Base-by-base conservation (phyloP, 2,113 vertebrate species). In the Poeciliopsis turrubarensis region DNA sequence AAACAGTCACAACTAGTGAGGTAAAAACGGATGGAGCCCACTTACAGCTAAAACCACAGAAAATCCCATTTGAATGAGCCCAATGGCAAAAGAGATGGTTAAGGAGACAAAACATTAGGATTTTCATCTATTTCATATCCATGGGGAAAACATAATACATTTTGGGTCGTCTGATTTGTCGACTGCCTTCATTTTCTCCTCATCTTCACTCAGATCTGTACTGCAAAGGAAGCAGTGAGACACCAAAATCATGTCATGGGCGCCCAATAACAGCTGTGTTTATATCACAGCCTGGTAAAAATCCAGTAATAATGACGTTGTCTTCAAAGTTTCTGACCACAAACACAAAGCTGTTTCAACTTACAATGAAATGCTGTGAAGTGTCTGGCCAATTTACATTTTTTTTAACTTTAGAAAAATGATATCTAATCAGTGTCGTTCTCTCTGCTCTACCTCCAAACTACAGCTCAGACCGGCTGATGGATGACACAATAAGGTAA, bases 401-500 rank as follows among this genome's bases (percentile, higher is more conserved):
- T 5, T 60, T 15, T 34, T 29, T n/a, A n/a, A 37, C 7, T 51
- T 12, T 11, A 26, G 3, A n/a, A 60, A 57, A 60, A 47, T 37
- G 27, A 22, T 86, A 71, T 70, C 37, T 86, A 68, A 88, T 79
- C 17, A 11, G 7, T 17, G 6, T 73, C 25, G 64, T 61, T 75
- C 34, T 79, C 30, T 67, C 54, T 71, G 41, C 51, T 1, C 44
- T 54, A 61, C 73, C 79, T 65, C 73, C 69, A 79, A 47, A 86
- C 87, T 94, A 67, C 92, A 99, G 97, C 88, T 99, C 97, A 30
- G 98, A 99, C 92, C 95, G 97, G 80, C 95, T 99, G 90, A 98
- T 99, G 94, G 97, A 99, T 92, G 97, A 99, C 91, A 98, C 98
- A 85, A 98, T 99, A 96, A 99, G 97, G 98, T 99, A 95, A 91